Conservation (phyloP, 64 coral and sea anemone genomes). For the Catalaphyllia jardinei region DNA sequence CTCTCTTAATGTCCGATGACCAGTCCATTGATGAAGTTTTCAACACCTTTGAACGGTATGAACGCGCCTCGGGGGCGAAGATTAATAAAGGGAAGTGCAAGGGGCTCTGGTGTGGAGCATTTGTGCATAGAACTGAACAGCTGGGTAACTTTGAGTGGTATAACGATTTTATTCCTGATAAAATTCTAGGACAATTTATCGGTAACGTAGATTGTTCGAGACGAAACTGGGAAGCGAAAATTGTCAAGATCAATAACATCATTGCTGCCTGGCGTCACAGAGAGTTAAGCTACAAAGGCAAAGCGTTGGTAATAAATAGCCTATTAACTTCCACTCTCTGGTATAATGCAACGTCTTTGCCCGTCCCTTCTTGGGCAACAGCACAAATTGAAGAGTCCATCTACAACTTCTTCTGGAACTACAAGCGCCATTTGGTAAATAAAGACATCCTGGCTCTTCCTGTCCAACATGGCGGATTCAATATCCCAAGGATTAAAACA, state of each 20-base stretch:
- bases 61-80: too few species aligned
- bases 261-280: neutral
- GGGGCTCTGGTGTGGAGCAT: too few species aligned
- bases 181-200: too few species aligned
- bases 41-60: too few species aligned
- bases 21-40: too few species aligned
- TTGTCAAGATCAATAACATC: conserved; percentile 33
- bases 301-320: conserved; percentile 17
- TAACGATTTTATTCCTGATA: too few species aligned
- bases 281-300: neutral
- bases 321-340: conserved; percentile 21
- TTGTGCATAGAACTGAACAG: too few species aligned
- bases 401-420: conserved; percentile 36
- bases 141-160: too few species aligned
- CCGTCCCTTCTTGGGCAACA: conserved; percentile 4
- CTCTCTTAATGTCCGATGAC: too few species aligned
- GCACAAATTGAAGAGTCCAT: conserved; percentile 9
- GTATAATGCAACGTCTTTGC: conserved; percentile 4
- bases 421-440: neutral
- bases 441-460: conserved; percentile 14
- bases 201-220: too few species aligned
- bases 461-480: neutral
- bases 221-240: too few species aligned
- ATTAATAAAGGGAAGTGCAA: too few species aligned
- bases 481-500: neutral